Percentiles rank a stretch among this genome's conserved stretches.
Evolutionary conservation across 1,140 invertebrate genomes (phyloP).

Genomic region (Panagrolaimus sp.): DNA sequence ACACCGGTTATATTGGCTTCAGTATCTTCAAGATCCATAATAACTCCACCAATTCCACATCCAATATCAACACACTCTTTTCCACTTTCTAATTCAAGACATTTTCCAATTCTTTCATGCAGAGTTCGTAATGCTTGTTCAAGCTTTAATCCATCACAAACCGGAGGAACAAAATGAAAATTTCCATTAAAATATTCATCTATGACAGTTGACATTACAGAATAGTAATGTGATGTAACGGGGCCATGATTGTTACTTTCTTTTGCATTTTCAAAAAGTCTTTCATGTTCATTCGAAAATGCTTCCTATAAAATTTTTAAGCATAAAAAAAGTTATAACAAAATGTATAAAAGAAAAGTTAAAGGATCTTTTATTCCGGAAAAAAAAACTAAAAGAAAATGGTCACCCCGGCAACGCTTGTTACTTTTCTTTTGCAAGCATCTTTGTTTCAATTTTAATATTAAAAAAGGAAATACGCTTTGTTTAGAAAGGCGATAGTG

Average conservation of each 20-base stretch:
- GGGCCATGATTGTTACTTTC: constrained; percentile 38
- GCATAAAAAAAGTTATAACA: too few species aligned
- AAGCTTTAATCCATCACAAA: constrained; percentile 21
- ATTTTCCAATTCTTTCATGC: constrained; percentile 44
- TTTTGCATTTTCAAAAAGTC: constrained; percentile 45
- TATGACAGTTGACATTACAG: constrained; percentile 56
- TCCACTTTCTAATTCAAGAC: constrained; percentile 35
- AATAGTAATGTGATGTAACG: constrained; percentile 56
- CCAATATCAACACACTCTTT: constrained; percentile 52
- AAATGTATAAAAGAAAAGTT: too few species aligned
- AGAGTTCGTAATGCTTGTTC: constrained; percentile 41
- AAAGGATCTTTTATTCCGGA: too few species aligned
- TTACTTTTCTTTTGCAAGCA: too few species aligned
- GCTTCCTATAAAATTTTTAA: constrained; percentile 36
- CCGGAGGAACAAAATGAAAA: constrained; percentile 57
- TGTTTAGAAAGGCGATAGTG: too few species aligned
- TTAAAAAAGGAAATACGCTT: too few species aligned
- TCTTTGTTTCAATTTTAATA: background rate
- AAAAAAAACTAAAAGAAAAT: background rate
- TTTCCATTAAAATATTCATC: constrained; percentile 57
- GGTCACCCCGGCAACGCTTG: too few species aligned
- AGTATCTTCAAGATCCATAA: constrained; percentile 45
- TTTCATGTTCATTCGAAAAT: constrained; percentile 45
- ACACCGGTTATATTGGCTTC: constrained; percentile 50
- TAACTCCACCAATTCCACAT: constrained; percentile 55